Conservation (phyloP, 2,888 invertebrate species). For the Clusia tigrina region DNA sequence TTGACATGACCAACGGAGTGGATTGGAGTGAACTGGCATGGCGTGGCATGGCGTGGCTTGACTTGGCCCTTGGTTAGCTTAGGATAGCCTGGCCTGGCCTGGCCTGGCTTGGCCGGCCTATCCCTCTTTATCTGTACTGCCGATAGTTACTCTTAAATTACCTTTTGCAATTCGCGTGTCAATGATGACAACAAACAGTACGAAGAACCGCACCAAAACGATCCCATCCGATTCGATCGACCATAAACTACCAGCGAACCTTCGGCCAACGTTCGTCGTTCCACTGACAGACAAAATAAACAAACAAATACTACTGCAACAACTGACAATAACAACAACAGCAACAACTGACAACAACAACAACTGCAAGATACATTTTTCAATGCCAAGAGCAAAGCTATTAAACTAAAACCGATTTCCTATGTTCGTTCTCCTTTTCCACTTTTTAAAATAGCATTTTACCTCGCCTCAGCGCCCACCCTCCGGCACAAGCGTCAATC, state of each 20-base stretch:
- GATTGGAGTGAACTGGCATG: background rate
- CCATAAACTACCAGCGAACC: slow-evolving; percentile 20
- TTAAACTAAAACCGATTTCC: slow-evolving; percentile 35
- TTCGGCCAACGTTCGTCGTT: background rate
- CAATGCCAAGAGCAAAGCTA: slow-evolving; percentile 45
- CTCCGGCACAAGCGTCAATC: background rate
- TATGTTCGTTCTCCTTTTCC: slow-evolving; percentile 16
- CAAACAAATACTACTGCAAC: background rate
- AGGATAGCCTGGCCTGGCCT: too few relatives aligned
- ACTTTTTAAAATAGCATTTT: slow-evolving; percentile 33
- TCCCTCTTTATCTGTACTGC: slow-evolving; percentile 1
- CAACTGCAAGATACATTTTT: slow-evolving; percentile 43
- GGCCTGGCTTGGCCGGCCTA: too few relatives aligned
- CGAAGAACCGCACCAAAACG: slow-evolving; percentile 25
- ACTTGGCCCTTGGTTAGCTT: too few relatives aligned
- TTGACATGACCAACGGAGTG: slow-evolving; percentile 21
- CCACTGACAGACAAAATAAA: background rate
- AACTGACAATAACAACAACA: background rate
- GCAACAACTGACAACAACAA: slow-evolving; percentile 25
- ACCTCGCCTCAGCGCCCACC: background rate
- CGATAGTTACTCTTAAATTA: slow-evolving; percentile 35
- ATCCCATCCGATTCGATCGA: too few relatives aligned
- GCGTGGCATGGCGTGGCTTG: background rate
- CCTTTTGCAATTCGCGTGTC: slow-evolving; percentile 46
- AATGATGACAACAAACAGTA: slow-evolving; percentile 39